Evolutionary conservation across 2,113 vertebrate genomes (phyloP).

Genomic region (Eonycteris spelaea): DNA sequence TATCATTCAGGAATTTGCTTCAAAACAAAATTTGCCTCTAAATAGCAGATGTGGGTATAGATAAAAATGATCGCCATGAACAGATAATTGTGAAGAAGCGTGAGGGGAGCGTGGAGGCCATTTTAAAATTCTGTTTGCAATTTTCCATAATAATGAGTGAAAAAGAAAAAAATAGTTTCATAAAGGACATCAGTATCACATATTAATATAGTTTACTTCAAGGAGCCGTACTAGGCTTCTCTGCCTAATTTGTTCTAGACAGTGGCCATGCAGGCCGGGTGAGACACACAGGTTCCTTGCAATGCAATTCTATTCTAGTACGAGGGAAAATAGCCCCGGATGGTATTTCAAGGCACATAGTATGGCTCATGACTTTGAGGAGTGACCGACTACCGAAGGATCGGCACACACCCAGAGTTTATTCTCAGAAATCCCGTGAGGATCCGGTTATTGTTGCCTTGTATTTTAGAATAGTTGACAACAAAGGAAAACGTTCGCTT

Average conservation of each 20-base stretch:
- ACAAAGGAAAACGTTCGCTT: too few species aligned
- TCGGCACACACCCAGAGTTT: too few species aligned
- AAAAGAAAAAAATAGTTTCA: not conserved
- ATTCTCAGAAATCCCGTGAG: too few species aligned
- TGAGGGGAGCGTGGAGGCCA: not conserved
- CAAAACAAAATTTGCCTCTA: not conserved
- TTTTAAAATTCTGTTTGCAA: not conserved
- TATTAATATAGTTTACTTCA: not conserved
- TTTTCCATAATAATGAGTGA: not conserved
- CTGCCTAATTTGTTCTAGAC: not conserved
- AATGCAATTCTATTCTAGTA: not conserved
- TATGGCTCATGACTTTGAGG: not conserved
- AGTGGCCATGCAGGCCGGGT: too few species aligned
- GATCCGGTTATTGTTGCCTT: too few species aligned
- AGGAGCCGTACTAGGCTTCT: not conserved
- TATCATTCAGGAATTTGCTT: not conserved
- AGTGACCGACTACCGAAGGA: not conserved
- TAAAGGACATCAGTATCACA: not conserved
- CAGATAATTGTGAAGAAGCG: not conserved
- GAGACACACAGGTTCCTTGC: not conserved
- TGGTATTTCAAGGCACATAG: not conserved
- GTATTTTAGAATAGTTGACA: too few species aligned
- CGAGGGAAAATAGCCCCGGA: not conserved
- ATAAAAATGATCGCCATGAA: not conserved
- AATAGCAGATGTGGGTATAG: not conserved